phyloP scores from a whole-genome alignment of 2,113 vertebrate genomes.

The Cavia porcellus region DNA sequence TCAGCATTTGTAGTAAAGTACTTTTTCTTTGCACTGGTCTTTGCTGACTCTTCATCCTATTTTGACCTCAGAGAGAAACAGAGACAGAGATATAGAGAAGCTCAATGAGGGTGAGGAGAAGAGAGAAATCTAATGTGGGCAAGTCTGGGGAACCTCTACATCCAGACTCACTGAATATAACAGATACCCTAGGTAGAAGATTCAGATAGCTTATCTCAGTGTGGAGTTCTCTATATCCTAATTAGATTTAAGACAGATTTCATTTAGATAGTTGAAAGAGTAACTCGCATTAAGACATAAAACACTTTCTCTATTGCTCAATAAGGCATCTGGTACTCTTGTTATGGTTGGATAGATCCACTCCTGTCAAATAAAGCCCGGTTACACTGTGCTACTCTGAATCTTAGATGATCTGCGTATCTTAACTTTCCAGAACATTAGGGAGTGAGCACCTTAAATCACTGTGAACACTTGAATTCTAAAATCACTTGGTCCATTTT shows the following conservation, averaged over 20 bases:
- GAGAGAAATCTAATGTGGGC: no score
- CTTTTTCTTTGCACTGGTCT: neutral
- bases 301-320: neutral
- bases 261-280: neutral
- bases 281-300: neutral
- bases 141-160: neutral
- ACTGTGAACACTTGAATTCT: neutral
- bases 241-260: neutral
- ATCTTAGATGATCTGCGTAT: neutral
- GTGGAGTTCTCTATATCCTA: neutral
- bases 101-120: neutral
- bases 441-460: neutral
- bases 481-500: neutral
- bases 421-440: neutral
- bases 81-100: no score
- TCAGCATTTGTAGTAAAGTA: neutral
- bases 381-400: neutral
- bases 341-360: neutral
- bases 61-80: neutral
- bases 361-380: neutral
- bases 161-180: neutral
- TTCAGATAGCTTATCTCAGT: neutral
- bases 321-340: neutral
- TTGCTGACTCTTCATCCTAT: neutral
- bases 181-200: neutral